Percentiles rank a stretch among this genome's conserved stretches.
These are phyloP conservation scores for Caligus rogercresseyi DNA, from an alignment of 1,140 invertebrate genomes.

Conservation along the genomic window DNA sequence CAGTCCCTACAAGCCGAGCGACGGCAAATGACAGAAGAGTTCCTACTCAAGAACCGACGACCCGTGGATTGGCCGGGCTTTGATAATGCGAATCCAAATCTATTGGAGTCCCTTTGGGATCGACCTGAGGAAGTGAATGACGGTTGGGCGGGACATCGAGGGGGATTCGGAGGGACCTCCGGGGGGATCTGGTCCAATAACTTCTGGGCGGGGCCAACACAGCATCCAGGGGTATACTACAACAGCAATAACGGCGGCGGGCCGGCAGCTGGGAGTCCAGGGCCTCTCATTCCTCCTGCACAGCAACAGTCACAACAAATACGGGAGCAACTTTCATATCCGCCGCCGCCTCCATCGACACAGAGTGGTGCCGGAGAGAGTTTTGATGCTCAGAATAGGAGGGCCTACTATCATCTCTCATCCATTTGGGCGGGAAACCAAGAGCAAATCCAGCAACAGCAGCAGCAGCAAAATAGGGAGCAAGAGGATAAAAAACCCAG, in stretches of 20 bases:
- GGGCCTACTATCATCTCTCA: background rate
- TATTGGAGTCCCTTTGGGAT: slow-evolving; percentile 4
- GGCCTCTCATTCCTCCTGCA: too few species aligned
- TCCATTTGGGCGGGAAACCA: background rate
- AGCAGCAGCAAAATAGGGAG: too few species aligned
- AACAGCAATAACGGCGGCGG: background rate
- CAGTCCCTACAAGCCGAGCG: slow-evolving; percentile 3
- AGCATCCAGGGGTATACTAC: background rate
- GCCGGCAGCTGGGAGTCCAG: background rate
- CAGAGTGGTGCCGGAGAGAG: background rate
- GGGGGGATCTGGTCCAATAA: background rate
- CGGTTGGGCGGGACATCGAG: background rate
- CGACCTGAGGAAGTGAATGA: background rate
- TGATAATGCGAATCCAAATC: background rate
- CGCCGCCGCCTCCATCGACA: background rate
- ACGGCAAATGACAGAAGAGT: slow-evolving; percentile 7
- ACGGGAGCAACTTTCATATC: background rate
- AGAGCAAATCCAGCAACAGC: background rate
- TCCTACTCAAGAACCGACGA: background rate
- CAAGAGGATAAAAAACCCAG: too few species aligned
- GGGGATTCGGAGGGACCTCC: background rate
- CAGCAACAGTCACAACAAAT: background rate
- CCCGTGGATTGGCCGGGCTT: slow-evolving; percentile 3
- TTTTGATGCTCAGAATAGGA: background rate
- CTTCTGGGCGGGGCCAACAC: background rate